Evolutionary conservation across 1,140 invertebrate genomes (phyloP).

Genomic region (Habropoda laboriosa): DNA sequence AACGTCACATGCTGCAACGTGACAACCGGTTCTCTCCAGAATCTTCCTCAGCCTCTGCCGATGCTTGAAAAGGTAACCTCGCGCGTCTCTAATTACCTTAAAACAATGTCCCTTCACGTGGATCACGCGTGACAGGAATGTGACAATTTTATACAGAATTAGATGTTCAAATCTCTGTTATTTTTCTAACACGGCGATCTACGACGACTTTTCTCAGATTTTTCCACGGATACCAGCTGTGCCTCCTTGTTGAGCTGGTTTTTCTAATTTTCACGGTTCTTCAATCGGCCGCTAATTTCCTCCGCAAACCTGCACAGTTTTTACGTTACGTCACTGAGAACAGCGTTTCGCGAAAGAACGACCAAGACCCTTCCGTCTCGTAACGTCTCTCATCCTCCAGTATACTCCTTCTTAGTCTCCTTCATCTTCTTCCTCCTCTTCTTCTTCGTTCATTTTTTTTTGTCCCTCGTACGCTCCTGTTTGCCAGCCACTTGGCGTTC

Average conservation of each 20-base stretch:
- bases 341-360: no score
- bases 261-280: neutral
- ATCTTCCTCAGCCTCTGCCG: no score
- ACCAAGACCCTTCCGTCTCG: no score
- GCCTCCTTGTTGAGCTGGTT: no score
- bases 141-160: neutral
- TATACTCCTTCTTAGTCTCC: no score
- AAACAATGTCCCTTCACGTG: neutral
- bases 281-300: conserved; percentile 10
- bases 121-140: neutral
- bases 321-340: no score
- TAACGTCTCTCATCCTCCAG: no score
- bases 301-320: neutral
- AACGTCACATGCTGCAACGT: neutral
- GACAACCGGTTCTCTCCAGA: neutral
- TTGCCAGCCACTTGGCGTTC: neutral
- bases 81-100: neutral
- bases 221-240: no score
- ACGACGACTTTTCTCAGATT: neutral
- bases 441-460: neutral
- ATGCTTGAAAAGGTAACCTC: no score
- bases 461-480: neutral
- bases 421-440: no score
- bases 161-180: neutral
- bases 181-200: neutral